Evolutionary conservation across 1,140 invertebrate genomes (phyloP).

Genomic region (Euschistus heros): DNA sequence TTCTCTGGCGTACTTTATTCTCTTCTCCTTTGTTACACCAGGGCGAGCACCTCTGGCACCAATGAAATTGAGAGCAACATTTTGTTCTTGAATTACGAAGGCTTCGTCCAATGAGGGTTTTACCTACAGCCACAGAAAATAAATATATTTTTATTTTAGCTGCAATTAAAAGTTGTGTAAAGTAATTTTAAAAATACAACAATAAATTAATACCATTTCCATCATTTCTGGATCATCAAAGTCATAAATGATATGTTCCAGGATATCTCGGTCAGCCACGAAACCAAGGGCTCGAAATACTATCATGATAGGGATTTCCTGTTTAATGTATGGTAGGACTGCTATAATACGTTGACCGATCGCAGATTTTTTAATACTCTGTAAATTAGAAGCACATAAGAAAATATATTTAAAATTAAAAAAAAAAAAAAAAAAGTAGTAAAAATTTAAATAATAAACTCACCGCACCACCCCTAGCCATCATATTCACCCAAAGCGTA

Average conservation of each 20-base stretch:
- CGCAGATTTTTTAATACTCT: constrained; percentile 90
- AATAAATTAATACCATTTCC: constrained; percentile 69
- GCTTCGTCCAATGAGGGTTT: constrained; percentile 98
- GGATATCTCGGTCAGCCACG: constrained; percentile 95
- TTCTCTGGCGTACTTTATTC: constrained; percentile 98
- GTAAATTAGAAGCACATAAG: constrained; percentile 29
- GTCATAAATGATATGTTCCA: constrained; percentile 98
- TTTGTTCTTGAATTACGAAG: constrained; percentile 98
- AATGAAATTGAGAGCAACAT: constrained; percentile 96
- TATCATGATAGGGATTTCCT: constrained; percentile 99
- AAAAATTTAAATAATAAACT: constrained; percentile 28
- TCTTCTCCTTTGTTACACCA: constrained; percentile 95
- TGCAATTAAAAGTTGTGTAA: not conserved
- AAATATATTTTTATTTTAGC: not conserved
- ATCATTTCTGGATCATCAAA: constrained; percentile 99
- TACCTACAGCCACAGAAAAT: constrained; percentile 34
- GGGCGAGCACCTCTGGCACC: constrained; percentile 90
- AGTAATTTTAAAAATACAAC: not conserved
- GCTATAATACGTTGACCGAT: constrained; percentile 97
- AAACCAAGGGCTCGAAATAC: constrained; percentile 95
- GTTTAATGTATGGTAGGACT: constrained; percentile 96
- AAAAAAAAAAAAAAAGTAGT: not conserved
- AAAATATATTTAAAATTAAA: not conserved
- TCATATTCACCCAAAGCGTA: constrained; percentile 98
- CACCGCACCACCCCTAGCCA: constrained; percentile 81